Evolutionary conservation across 2,797 vertebrate species (phyloP), one percentile per base, ranked within the genome.

Genomic region (Salmo trutta): DNA sequence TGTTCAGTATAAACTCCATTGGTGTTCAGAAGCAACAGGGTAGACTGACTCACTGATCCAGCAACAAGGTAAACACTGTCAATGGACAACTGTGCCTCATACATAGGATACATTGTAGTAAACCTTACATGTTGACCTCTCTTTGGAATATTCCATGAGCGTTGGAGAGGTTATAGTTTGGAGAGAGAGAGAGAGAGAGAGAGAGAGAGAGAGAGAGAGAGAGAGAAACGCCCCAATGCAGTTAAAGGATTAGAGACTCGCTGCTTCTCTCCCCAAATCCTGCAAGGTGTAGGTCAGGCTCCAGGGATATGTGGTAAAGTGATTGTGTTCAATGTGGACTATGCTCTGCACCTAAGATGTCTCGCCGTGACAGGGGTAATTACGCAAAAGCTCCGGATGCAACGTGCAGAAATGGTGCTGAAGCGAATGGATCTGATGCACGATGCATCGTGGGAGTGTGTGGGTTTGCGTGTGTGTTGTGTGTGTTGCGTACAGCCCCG

Each of bases 341-440:
- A 16, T n/a, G n/a, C 59, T 78, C 77, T 74, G 76, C 76, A 79
- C 76, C 67, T 84, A 85, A 89, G 87, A 89, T 83, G 86, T 87
- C 89, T 88, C 90, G 83, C 84, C 79, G 91, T 75, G 88, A 85
- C 88, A 83, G 77, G 83, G 85, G 91, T 94, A 93, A 94, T 96
- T 94, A 93, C 88, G 83, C 91, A 87, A 70, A 91, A 91, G 87
- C 90, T 89, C 89, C 81, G 91, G 92, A 21, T 92, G 88, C 79
- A 85, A 64, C 51, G 76, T 64, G 75, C 81, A 52, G 74, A 80
- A 76, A 68, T 75, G 76, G 78, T 77, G 70, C 47, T 68, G 54
- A 78, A 75, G 77, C 65, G 72, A 75, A 79, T 65, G 81, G 53
- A 71, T 76, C 76, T 78, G 77, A 84, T 86, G 79, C 74, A 83